These are phyloP conservation scores for Dinomys branickii DNA, from an alignment of 2,113 vertebrate species.

Conservation along the genomic window DNA sequence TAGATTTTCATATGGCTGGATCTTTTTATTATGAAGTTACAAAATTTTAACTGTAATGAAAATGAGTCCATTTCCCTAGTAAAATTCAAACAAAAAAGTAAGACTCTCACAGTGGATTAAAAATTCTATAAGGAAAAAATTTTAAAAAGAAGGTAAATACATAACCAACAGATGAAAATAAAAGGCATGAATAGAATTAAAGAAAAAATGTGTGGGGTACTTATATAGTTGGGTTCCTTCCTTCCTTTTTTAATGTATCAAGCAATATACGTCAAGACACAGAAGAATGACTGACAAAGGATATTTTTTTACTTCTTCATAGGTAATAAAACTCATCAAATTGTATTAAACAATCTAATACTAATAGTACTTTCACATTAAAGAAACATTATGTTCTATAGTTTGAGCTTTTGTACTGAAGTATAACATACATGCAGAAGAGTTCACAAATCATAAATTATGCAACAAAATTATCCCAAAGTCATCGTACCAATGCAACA, in stretches of 20 bases:
- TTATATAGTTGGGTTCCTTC: not conserved
- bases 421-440: not conserved
- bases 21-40: not conserved
- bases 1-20: not conserved
- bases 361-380: not conserved
- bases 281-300: not conserved
- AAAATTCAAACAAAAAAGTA: not conserved
- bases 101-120: not conserved
- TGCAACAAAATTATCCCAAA: not conserved
- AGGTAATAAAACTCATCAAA: not conserved
- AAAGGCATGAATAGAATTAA: not conserved
- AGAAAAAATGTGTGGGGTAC: not conserved
- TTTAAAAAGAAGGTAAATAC: not conserved
- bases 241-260: not conserved
- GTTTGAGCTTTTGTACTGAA: conserved; percentile 1
- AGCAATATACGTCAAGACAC: not conserved
- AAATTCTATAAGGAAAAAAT: not conserved
- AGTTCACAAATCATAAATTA: conserved; percentile 17
- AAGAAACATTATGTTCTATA: not conserved
- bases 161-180: conserved; percentile 4
- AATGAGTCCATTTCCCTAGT: not conserved
- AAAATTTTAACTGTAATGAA: not conserved
- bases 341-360: conserved; percentile 10
- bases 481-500: not conserved
- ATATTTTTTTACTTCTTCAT: not conserved